phyloP scores from a whole-genome alignment of 2,888 invertebrate species.

The Andrena bucephala region DNA sequence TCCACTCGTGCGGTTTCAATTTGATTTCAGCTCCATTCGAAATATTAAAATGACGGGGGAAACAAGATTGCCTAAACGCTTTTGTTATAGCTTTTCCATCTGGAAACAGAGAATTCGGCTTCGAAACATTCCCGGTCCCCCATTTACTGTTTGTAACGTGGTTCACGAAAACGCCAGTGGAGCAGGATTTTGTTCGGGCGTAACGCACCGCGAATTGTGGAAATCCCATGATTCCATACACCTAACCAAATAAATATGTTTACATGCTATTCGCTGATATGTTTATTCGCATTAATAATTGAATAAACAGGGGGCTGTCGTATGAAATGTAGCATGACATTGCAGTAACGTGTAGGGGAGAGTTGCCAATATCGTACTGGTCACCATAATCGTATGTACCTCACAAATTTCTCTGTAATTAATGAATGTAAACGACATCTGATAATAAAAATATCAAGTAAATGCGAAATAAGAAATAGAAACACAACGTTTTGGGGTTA shows the following conservation, averaged over 20 bases:
- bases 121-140: neutral
- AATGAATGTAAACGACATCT: too few species aligned
- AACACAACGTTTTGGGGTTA: too few species aligned
- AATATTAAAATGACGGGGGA: slow-evolving; percentile 16
- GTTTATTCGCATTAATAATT: too few species aligned
- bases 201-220: neutral
- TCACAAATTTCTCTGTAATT: too few species aligned
- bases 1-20: neutral
- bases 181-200: slow-evolving; percentile 19
- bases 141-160: neutral
- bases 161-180: slow-evolving; percentile 7
- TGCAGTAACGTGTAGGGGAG: too few species aligned
- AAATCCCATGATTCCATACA: neutral
- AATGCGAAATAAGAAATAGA: too few species aligned
- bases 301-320: too few species aligned
- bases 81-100: neutral
- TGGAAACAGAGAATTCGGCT: slow-evolving; percentile 15
- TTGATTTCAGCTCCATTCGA: slow-evolving; percentile 18
- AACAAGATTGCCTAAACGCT: slow-evolving; percentile 7
- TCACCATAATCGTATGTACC: too few species aligned
- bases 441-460: too few species aligned
- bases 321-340: too few species aligned
- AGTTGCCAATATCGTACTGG: too few species aligned
- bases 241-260: neutral
- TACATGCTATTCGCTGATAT: too few species aligned